Conservation (phyloP, 2,113 vertebrate species). For the Gobiocypris rarus region DNA sequence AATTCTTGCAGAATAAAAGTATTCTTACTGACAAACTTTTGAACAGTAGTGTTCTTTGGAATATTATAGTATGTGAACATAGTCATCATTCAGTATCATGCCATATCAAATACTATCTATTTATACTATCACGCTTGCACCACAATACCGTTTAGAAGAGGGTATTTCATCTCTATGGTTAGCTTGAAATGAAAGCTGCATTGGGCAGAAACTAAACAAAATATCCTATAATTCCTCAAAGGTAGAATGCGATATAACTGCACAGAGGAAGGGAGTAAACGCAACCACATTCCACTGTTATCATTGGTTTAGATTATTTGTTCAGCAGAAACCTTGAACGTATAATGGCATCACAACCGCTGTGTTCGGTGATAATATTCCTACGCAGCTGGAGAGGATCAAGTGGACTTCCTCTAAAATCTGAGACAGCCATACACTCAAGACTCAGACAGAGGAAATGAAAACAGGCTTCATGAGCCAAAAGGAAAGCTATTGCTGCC, state of each 20-base stretch:
- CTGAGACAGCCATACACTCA: not conserved
- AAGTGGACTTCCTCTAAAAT: conserved; percentile 6
- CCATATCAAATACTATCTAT: not conserved
- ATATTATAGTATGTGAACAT: not conserved
- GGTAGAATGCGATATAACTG: not conserved
- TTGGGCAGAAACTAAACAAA: not conserved
- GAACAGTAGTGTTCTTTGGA: not conserved
- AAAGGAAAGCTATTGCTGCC: not conserved
- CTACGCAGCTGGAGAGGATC: conserved; percentile 1
- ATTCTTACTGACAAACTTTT: not conserved
- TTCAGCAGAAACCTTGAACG: not conserved
- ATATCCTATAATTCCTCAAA: not conserved
- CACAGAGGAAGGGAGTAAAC: not conserved
- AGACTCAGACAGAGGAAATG: conserved; percentile 20
- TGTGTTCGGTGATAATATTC: not conserved
- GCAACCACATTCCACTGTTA: conserved; percentile 19
- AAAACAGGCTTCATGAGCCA: not conserved
- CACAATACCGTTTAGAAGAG: not conserved
- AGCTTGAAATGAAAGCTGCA: not conserved
- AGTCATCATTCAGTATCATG: not conserved
- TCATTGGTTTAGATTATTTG: not conserved
- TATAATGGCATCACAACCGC: not conserved
- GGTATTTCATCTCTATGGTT: not conserved
- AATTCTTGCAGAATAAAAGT: not conserved
- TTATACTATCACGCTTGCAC: not conserved